A percentile compares a stretch with the other conserved stretches of the same genome.
Evolutionary conservation across 2,113 vertebrate genomes (phyloP).

Genomic region (Zingel zingel): DNA sequence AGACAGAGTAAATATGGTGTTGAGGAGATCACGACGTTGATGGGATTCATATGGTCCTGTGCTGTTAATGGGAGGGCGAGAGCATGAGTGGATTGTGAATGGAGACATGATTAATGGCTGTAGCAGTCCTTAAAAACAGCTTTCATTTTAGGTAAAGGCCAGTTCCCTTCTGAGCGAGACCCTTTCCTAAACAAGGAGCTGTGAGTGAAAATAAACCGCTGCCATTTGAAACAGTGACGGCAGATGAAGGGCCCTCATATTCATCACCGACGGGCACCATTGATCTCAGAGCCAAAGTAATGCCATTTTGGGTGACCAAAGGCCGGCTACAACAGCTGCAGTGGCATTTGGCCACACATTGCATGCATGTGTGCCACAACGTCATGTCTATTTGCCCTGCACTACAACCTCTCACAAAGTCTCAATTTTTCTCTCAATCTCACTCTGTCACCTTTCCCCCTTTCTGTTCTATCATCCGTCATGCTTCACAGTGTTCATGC

Average conservation of each 20-base stretch:
- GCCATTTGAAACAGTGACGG: conserved; percentile 27
- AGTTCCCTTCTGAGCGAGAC: conserved; percentile 16
- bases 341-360: conserved; percentile 21
- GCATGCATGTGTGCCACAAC: conserved; percentile 18
- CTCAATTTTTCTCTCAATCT: conserved; percentile 23
- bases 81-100: background rate
- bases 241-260: conserved; percentile 29
- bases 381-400: background rate
- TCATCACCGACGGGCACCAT: conserved; percentile 44
- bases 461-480: conserved; percentile 24
- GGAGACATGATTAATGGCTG: conserved; percentile 35
- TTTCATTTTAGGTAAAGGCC: conserved; percentile 52
- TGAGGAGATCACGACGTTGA: background rate
- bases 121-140: conserved; percentile 20
- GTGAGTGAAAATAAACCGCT: conserved; percentile 48
- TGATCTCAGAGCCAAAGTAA: conserved; percentile 60
- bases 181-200: conserved; percentile 32
- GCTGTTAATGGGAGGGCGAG: background rate
- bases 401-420: conserved; percentile 2
- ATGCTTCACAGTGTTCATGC: conserved; percentile 34
- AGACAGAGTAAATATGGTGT: background rate
- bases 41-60: conserved; percentile 27
- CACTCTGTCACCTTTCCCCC: conserved; percentile 24
- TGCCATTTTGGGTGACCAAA: conserved; percentile 3
- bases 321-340: conserved; percentile 48